Base-by-base conservation (phyloP, 2,888 invertebrate genomes). In the Toxonevra muliebris region DNA sequence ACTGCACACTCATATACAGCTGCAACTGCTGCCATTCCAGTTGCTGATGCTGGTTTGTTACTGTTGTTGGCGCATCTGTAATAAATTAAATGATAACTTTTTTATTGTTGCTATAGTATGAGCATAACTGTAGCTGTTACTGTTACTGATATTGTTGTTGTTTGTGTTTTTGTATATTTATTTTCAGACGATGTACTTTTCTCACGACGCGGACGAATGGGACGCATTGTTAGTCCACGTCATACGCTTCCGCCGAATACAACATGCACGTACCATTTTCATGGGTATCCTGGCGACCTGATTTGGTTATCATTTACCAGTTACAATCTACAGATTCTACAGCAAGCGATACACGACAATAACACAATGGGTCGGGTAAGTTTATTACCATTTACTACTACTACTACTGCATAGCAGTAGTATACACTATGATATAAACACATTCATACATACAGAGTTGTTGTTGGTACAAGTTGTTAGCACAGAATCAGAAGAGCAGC, bases 231-330 rank as follows among this genome's bases (percentile, higher is more conserved):
- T 58, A 93, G 93, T 73, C 94, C 94, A 1, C 88, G 92, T 61
- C 95, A 95, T 86, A 93, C 94, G 58, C 87, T 95, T 76, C 93
- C 95, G 17, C 93, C 94, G 1, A 92, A 93, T 80, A 93, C 94
- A 66, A 94, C 93, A 55, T 95, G 95, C 87, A 92, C 92, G 41
- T 95, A 94, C 89, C 91, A 90, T 74, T 93, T 95, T 82, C 90
- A 90, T 80, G 95, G 94, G 41, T 89, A 90, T 73, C 89, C 91
- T 87, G 89, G 91, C 61, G 94, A 94, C 82, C 88, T 92, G 71
- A 90, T 95, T 66, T 95, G 95, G 95, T 87, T 95, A 75, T 94
- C 93, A 85, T 95, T 95, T 83, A 90, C 93, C 73, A 93, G 93
- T 73, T 95, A 93, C 86, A 92, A 91, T 75, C 92, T 94, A 76